Conservation (phyloP, 1,140 invertebrate species). For the Thalassaphorura encarpata region DNA sequence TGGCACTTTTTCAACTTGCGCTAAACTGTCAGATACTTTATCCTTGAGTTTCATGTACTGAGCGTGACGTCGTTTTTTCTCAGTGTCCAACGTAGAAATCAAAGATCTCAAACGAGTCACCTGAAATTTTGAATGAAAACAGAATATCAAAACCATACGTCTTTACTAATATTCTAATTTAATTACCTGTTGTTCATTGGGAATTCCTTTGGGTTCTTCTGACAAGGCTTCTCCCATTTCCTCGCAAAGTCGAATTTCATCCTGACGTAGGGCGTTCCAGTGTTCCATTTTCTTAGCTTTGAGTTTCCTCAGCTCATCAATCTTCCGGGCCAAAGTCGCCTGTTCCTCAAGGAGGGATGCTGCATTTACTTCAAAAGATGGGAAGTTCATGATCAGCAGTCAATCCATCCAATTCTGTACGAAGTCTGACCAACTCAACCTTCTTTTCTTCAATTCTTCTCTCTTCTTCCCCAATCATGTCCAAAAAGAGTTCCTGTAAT, state of each 20-base stretch:
- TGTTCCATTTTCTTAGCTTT: constrained; percentile 4
- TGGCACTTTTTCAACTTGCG: neutral
- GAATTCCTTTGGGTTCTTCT: neutral
- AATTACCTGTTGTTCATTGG: neutral
- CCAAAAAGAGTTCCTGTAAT: neutral
- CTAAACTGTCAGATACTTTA: neutral
- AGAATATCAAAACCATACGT: neutral
- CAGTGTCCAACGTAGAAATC: neutral
- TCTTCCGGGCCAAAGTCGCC: neutral
- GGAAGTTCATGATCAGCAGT: neutral
- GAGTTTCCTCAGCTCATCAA: neutral
- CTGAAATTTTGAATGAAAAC: neutral
- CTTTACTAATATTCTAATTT: too few species aligned
- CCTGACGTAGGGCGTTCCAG: neutral
- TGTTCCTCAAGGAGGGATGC: neutral
- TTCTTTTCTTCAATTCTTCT: neutral
- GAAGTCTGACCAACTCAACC: neutral
- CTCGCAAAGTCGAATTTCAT: neutral
- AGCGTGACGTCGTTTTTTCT: neutral
- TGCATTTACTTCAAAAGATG: neutral
- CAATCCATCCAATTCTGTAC: neutral
- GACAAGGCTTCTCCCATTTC: neutral
- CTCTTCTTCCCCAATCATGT: constrained; percentile 4
- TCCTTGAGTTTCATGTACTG: neutral
- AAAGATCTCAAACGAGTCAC: neutral